Conservation (phyloP, 2,888 invertebrate species). For the Cheilosia impressa region DNA sequence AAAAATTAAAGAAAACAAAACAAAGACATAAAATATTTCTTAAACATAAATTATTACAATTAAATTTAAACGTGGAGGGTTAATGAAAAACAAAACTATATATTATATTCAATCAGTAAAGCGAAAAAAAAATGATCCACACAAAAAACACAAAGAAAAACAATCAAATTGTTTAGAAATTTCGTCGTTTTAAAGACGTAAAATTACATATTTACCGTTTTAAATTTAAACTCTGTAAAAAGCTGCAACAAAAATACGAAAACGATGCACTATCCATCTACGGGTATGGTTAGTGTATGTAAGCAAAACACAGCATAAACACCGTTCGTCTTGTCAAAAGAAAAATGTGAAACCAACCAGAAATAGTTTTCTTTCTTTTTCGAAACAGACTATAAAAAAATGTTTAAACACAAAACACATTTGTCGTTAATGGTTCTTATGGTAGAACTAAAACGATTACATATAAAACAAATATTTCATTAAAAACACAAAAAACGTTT, state of each 20-base stretch:
- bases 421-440: constrained; percentile 71
- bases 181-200: constrained; percentile 53
- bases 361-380: constrained; percentile 64
- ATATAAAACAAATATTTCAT: constrained; percentile 65
- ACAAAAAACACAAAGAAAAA: constrained; percentile 25
- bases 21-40: constrained; percentile 71
- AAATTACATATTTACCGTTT: constrained; percentile 38
- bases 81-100: neutral
- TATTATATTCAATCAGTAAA: constrained; percentile 45
- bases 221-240: constrained; percentile 41
- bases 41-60: constrained; percentile 56
- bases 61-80: constrained; percentile 32
- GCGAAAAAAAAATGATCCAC: constrained; percentile 21
- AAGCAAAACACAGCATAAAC: constrained; percentile 30
- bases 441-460: constrained; percentile 58
- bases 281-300: constrained; percentile 19
- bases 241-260: constrained; percentile 40
- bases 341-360: neutral
- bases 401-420: constrained; percentile 42
- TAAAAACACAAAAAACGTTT: constrained; percentile 63
- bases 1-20: constrained; percentile 46
- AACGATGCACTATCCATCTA: constrained; percentile 14
- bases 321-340: constrained; percentile 61
- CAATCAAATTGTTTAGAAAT: constrained; percentile 46
- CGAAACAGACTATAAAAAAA: constrained; percentile 36